Conservation (phyloP, 2,113 vertebrate species). For the Serilophus lunatus region DNA sequence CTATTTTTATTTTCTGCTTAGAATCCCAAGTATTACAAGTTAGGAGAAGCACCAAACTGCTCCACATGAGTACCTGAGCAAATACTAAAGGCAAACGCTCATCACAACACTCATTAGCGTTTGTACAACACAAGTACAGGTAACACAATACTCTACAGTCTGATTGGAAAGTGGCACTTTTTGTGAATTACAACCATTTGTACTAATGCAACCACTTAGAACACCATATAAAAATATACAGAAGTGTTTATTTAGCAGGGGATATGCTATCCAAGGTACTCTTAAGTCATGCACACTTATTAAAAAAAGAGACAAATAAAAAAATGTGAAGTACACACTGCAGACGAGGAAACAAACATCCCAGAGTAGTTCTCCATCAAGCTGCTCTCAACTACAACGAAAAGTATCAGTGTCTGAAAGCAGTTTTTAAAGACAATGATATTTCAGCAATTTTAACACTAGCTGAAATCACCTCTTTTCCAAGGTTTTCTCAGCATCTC, state of each 20-base stretch:
- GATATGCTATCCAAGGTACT: slow-evolving; percentile 5
- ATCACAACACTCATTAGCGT: neutral
- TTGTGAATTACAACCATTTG: slow-evolving; percentile 42
- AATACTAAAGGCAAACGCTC: slow-evolving; percentile 59
- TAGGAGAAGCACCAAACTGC: slow-evolving; percentile 64
- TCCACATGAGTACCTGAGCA: slow-evolving; percentile 70
- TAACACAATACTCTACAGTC: slow-evolving; percentile 5
- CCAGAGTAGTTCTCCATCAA: neutral
- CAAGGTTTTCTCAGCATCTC: neutral
- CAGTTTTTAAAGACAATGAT: neutral
- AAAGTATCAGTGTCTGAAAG: neutral
- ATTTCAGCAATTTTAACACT: neutral
- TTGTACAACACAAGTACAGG: slow-evolving; percentile 4
- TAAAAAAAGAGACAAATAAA: neutral
- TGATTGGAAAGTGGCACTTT: slow-evolving; percentile 45
- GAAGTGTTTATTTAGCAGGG: slow-evolving; percentile 3
- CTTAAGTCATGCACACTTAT: slow-evolving; percentile 11
- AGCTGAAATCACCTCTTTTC: neutral
- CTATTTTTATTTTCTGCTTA: slow-evolving; percentile 66
- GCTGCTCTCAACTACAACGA: neutral
- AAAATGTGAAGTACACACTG: neutral
- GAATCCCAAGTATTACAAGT: slow-evolving; percentile 52
- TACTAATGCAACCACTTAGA: slow-evolving; percentile 14
- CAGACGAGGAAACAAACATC: neutral
- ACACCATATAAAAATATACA: slow-evolving; percentile 40